Evolutionary conservation across 2,888 invertebrate species (phyloP).

Genomic region (Drosophila ezoana): DNA sequence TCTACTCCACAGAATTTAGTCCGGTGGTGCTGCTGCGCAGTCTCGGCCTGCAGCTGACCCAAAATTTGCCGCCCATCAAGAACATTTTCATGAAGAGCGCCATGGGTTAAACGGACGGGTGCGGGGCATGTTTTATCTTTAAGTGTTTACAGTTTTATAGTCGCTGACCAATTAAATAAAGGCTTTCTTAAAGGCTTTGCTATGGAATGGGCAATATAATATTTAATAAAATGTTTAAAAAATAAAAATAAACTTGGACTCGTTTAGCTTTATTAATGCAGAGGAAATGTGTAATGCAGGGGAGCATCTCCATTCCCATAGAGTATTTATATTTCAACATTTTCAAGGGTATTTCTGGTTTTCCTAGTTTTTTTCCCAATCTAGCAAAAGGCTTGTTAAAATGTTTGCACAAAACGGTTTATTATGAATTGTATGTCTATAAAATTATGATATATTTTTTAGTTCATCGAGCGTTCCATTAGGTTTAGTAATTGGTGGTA

Average conservation of each 20-base stretch:
- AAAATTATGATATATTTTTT: conserved; percentile 9
- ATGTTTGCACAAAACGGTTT: conserved; percentile 4
- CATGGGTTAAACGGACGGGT: conserved; percentile 69
- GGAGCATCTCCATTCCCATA: no score
- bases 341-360: no score
- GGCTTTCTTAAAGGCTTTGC: no score
- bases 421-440: not conserved
- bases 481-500: conserved; percentile 45
- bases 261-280: no score
- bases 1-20: conserved; percentile 91
- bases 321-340: no score
- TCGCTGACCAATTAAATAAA: conserved; percentile 1
- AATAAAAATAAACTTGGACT: no score
- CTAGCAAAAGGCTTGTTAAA: not conserved
- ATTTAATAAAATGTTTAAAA: no score
- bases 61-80: conserved; percentile 91
- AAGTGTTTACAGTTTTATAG: conserved; percentile 54
- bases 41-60: conserved; percentile 92
- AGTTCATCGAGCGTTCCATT: conserved; percentile 20
- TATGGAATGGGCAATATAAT: no score
- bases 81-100: conserved; percentile 81
- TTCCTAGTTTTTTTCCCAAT: no score
- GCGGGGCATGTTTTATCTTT: conserved; percentile 16
- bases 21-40: conserved; percentile 93
- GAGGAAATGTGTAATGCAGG: no score